Percentiles rank a stretch among this genome's conserved stretches.
Conservation (phyloP, 2,797 vertebrate genomes). For the Galagoides demidoff region DNA sequence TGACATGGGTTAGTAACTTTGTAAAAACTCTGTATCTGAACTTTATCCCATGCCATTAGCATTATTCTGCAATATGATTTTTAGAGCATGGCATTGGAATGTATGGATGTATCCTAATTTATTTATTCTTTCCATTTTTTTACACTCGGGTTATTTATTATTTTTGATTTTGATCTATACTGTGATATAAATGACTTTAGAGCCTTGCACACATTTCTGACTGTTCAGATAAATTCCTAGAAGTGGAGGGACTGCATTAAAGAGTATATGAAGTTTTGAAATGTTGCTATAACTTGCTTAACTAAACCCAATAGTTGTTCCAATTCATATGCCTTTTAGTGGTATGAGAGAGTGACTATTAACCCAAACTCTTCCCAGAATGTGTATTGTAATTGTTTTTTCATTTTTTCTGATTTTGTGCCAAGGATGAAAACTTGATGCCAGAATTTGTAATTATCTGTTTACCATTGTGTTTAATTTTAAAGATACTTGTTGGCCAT, state of each 20-base stretch:
- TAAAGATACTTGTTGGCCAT: neutral
- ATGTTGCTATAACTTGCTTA: neutral
- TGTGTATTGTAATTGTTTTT: neutral
- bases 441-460: neutral
- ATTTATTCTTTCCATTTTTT: neutral
- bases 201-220: neutral
- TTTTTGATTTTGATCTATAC: conserved; percentile 26
- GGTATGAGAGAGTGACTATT: neutral
- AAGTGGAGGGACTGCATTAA: neutral
- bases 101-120: neutral
- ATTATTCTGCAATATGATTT: neutral
- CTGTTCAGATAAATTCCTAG: conserved; percentile 32
- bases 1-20: neutral
- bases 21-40: neutral
- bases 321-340: neutral
- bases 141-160: neutral
- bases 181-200: neutral
- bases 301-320: neutral
- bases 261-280: neutral
- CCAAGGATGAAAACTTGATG: neutral
- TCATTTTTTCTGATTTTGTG: neutral
- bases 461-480: neutral
- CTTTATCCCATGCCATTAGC: neutral
- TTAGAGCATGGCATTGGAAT: neutral
- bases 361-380: neutral